Evolutionary conservation across 2,888 invertebrate genomes (phyloP).

Genomic region (Macropis europaea): DNA sequence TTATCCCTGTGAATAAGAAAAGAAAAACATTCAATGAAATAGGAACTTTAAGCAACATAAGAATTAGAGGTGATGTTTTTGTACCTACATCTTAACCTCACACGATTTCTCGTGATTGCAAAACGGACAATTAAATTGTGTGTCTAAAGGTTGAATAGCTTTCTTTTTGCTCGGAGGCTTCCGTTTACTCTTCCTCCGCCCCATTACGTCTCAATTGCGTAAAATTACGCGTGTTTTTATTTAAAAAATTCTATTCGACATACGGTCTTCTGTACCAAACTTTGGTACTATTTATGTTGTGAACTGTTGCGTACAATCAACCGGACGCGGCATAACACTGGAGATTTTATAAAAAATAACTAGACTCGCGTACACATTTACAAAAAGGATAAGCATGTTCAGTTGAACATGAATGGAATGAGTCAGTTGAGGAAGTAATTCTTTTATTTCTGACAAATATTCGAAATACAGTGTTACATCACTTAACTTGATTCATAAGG

Average conservation of each 20-base stretch:
- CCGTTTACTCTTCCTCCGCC: slow-evolving; percentile 96
- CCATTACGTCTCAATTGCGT: slow-evolving; percentile 85
- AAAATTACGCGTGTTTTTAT: slow-evolving; percentile 5
- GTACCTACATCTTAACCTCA: slow-evolving; percentile 97
- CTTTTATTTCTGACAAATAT: background rate
- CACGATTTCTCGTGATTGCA: slow-evolving; percentile 99
- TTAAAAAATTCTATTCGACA: background rate
- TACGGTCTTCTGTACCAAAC: background rate
- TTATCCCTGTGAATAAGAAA: slow-evolving; percentile 89
- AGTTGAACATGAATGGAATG: background rate
- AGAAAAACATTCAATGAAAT: slow-evolving; percentile 10
- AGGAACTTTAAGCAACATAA: background rate
- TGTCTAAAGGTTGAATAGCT: slow-evolving; percentile 95
- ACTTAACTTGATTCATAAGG: background rate
- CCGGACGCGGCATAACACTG: background rate
- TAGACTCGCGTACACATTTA: background rate
- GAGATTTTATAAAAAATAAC: slow-evolving; percentile 22
- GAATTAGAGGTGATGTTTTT: slow-evolving; percentile 1
- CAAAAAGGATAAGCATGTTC: background rate
- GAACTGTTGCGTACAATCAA: slow-evolving; percentile 14
- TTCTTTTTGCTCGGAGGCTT: slow-evolving; percentile 98
- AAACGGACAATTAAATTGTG: slow-evolving; percentile 99
- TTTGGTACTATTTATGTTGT: slow-evolving; percentile 21
- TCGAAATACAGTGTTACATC: background rate
- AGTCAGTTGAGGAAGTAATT: background rate